phyloP scores from a whole-genome alignment of 1,140 invertebrate genomes.

The Hylaeus anthracinus region DNA sequence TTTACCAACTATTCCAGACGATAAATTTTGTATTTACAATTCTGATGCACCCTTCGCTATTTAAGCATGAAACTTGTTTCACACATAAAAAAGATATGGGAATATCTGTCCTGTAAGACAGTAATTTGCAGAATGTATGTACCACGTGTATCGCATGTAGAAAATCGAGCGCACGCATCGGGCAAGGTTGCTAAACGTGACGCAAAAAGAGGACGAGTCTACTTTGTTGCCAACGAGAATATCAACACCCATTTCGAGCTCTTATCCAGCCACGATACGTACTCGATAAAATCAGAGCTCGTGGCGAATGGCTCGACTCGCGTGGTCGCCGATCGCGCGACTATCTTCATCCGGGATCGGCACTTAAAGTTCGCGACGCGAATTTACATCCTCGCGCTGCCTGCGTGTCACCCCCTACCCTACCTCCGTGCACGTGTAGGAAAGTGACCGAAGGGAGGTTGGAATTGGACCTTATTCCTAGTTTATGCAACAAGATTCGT shows the following conservation, averaged over 20 bases:
- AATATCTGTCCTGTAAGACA: no score
- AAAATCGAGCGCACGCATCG: not conserved
- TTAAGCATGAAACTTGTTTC: no score
- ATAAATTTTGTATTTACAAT: not conserved
- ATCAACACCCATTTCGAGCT: slow-evolving; percentile 32
- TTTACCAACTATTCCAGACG: not conserved
- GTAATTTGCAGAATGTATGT: not conserved
- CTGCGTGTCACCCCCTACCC: not conserved
- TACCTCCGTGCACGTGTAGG: not conserved
- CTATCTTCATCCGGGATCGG: slow-evolving; percentile 60
- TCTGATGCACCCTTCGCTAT: not conserved
- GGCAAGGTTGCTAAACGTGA: not conserved
- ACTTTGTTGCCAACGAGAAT: slow-evolving; percentile 33
- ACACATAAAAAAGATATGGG: no score
- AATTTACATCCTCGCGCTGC: slow-evolving; percentile 55
- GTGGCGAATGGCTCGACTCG: slow-evolving; percentile 25
- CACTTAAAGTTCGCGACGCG: slow-evolving; percentile 53
- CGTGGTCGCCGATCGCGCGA: slow-evolving; percentile 9
- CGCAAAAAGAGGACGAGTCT: slow-evolving; percentile 1
- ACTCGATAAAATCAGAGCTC: slow-evolving; percentile 57
- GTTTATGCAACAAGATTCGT: not conserved
- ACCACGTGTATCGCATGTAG: not conserved
- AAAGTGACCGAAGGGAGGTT: not conserved
- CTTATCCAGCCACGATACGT: slow-evolving; percentile 47
- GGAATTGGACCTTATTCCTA: not conserved